phyloP scores from a whole-genome alignment of 2,888 invertebrate genomes.

The Chorisops tibialis region DNA sequence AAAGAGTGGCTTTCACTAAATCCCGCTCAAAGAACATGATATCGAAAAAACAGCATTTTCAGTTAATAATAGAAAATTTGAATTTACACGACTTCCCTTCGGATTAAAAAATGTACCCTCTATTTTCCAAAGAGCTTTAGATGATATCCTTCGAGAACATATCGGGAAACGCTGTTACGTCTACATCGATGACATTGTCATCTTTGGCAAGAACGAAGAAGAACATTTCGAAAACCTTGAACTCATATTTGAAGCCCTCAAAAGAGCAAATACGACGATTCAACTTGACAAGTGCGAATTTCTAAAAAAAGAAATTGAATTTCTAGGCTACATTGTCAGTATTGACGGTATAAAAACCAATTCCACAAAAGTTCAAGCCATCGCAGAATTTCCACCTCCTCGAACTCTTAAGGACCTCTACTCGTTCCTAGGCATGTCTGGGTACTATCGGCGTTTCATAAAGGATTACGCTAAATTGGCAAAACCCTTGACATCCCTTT shows the following conservation, averaged over 20 bases:
- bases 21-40: neutral
- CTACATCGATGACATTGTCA: constrained; percentile 37
- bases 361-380: constrained; percentile 32
- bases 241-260: constrained; percentile 22
- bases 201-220: constrained; percentile 30
- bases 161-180: constrained; percentile 34
- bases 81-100: constrained; percentile 24
- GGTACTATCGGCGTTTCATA: constrained; percentile 27
- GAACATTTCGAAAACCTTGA: constrained; percentile 28
- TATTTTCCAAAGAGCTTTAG: constrained; percentile 26
- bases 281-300: too few species aligned
- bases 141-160: constrained; percentile 20
- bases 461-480: constrained; percentile 32
- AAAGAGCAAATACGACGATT: constrained; percentile 34
- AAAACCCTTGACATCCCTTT: constrained; percentile 33
- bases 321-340: constrained; percentile 36
- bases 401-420: constrained; percentile 33
- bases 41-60: neutral
- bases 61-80: constrained; percentile 13
- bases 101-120: constrained; percentile 25
- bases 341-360: constrained; percentile 31
- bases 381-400: constrained; percentile 31
- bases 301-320: too few species aligned
- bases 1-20: constrained; percentile 26
- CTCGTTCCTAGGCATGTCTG: constrained; percentile 31